phyloP scores from a whole-genome alignment of 2,888 invertebrate genomes.

The Nemapogon koenigi region DNA sequence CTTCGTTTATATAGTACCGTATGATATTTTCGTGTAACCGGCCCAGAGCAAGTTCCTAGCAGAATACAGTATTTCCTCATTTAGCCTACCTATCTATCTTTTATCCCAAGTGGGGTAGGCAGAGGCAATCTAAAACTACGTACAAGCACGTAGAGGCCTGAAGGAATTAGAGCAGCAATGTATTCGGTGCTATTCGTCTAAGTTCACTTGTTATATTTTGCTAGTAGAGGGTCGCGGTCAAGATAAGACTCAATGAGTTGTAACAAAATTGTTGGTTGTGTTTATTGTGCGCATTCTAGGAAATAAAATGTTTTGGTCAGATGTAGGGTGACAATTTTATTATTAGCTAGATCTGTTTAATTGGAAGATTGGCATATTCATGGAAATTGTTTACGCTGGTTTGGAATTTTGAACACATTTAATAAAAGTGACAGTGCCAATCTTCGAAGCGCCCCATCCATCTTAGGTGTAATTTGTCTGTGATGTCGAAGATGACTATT shows the following conservation, averaged over 20 bases:
- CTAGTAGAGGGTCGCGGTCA: conserved; percentile 24
- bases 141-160: neutral
- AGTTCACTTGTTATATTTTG: conserved; percentile 1
- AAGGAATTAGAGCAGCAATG: conserved; percentile 5
- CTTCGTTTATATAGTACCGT: too few relatives aligned
- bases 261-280: conserved; percentile 38
- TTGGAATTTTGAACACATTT: neutral
- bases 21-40: too few relatives aligned
- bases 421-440: neutral
- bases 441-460: neutral
- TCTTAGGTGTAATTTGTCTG: too few relatives aligned
- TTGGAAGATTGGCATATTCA: too few relatives aligned
- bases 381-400: too few relatives aligned
- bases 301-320: conserved; percentile 16
- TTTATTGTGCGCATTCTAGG: conserved; percentile 30
- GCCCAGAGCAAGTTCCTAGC: too few relatives aligned
- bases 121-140: too few relatives aligned
- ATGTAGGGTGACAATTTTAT: conserved; percentile 2
- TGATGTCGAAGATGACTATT: too few relatives aligned
- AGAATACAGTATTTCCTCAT: too few relatives aligned
- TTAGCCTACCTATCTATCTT: too few relatives aligned
- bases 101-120: too few relatives aligned
- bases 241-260: conserved; percentile 41
- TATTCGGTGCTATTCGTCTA: neutral
- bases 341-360: neutral